Evolutionary conservation across 1,140 invertebrate genomes (phyloP), one percentile per base, ranked within the genome.

Genomic region (Chionoecetes opilio): DNA sequence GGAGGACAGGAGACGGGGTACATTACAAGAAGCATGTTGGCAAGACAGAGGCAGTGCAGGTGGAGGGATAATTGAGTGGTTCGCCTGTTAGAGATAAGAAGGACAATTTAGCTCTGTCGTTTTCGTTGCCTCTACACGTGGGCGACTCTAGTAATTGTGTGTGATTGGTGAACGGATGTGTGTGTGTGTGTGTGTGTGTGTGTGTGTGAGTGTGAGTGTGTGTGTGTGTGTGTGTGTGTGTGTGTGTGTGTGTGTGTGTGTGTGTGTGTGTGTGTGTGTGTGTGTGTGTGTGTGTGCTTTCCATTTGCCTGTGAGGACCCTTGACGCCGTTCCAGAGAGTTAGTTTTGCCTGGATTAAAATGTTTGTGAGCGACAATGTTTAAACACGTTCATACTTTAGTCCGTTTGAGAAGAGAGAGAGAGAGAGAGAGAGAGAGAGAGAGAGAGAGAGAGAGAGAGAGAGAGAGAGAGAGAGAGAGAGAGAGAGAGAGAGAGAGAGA

Each of bases 241-340:
- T 93, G 85, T 93, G 85, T 93, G 46, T 93, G 85, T 93, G 85
- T 93, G 35, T 94, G 87, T 88, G 46, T 94, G 53, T 82, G 87
- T 89, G 41, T 87, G 92, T 87, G 46, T 87, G 53, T 88, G 86
- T 93, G 86, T 82, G 93, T 86, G 46, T 63, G 92, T 35, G 85
- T 63, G 92, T 63, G 31, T 35, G 87, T 90, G 41, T 31, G 86
- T 94, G 93, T 94, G 93, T 94, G 86, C 75, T 94, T 93, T 94
- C 93, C 84, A 94, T 94, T 89, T 89, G 32, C 93, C 86, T 34
- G 14, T 32, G 26, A 94, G 93, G 41, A 87, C 53, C 34, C 93
- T 94, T 37, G 41, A 31, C 41, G 46, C 21, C 46, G 85, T 5
- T 63, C 34, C 34, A 89, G 82, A 88, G 84, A 85, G 92, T 86